phyloP scores from a whole-genome alignment of 2,113 vertebrate genomes.

The Ornithorhynchus anatinus region DNA sequence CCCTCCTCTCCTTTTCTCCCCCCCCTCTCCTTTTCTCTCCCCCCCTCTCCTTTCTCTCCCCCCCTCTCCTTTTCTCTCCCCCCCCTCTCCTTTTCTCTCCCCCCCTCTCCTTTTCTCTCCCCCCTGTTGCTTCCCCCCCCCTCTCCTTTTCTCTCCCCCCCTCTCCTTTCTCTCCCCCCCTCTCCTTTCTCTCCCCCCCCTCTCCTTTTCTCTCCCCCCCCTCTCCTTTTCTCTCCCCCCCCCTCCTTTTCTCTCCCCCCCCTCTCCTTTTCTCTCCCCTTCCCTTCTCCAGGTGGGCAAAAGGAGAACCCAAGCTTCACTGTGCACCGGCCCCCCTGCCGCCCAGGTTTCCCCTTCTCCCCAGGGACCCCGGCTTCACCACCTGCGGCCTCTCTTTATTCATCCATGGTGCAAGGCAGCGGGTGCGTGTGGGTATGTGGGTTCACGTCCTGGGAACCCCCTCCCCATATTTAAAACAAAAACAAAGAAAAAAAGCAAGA shows the following conservation, averaged over 20 bases:
- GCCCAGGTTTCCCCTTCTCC: not conserved
- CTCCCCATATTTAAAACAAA: no score
- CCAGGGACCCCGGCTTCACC: no score
- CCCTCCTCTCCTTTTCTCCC: not conserved
- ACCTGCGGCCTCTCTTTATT: no score
- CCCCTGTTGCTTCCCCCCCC: constrained; percentile 23
- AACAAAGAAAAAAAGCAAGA: no score
- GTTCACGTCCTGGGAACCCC: no score
- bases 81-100: constrained; percentile 77
- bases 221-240: constrained; percentile 22
- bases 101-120: no score
- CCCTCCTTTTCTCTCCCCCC: not conserved
- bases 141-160: constrained; percentile 53
- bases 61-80: constrained; percentile 75
- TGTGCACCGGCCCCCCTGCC: constrained; percentile 14
- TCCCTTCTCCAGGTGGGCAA: not conserved
- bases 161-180: no score
- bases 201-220: not conserved
- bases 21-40: not conserved
- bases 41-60: not conserved
- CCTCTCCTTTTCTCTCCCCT: not conserved
- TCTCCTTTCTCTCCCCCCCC: constrained; percentile 40
- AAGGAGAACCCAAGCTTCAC: not conserved
- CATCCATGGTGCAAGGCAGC: no score
- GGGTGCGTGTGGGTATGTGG: no score